Base-by-base conservation (phyloP, 2,113 vertebrate genomes). In the Poicephalus meyeri region DNA sequence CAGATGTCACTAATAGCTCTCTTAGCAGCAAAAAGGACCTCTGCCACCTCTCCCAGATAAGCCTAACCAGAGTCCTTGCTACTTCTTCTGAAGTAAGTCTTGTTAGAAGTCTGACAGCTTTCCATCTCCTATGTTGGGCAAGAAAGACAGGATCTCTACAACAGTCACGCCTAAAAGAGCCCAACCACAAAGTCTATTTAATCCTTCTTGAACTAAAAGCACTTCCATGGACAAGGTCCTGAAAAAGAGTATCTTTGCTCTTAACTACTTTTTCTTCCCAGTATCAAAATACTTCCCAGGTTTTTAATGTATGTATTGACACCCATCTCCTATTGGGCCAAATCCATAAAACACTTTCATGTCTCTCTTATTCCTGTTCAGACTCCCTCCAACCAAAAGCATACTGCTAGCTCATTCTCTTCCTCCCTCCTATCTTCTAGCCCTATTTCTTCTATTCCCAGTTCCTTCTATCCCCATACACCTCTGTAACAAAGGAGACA, bases 401-500 rank as follows among this genome's bases (percentile, higher is more conserved):
- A 53, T 4, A 29, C 18, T 78, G 42, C 39, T 56, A 77, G 25
- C 47, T 64, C 61, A 58, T 42, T 31, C 21, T 73, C 53, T 7
- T 88, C 46, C 33, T 71, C 46, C 53, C 84, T 95, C 53, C 46
- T 33, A 35, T 47, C 63, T 82, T 74, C 44, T 92, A 94, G 87
- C 46, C 89, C 76, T 46, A 7, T 42, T 31, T 83, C 66, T 73
- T 77, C 60, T 88, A 29, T 37, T 56, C 68, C 86, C 71, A 91
- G 69, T 31, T 80, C 88, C 80, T 70, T 73, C 82, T 79, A 80
- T 33, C 41, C 94, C 93, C 91, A 16, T 3, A 58, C 87, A 89
- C 93, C 95, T 95, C 91, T 97, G 93, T 89, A 97, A 97, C 14
- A 29, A 97, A 98, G 95, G 95, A 98, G 97, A 97, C 89, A 97